These are phyloP conservation scores for Heliconius cydno DNA, from an alignment of 2,888 invertebrate genomes.

Conservation along the genomic window DNA sequence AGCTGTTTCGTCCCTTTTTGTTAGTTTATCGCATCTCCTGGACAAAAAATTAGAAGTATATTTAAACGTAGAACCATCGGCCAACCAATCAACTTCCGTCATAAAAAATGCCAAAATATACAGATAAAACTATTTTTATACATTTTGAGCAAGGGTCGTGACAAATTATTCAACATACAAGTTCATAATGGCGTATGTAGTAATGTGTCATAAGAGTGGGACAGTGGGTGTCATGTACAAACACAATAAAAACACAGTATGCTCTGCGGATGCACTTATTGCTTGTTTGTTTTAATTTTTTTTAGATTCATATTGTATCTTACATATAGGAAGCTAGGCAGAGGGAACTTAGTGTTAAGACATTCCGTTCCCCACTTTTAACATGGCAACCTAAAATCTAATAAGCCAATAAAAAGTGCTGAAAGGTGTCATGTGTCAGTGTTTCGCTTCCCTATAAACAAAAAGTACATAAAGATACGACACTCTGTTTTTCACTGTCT, in stretches of 20 bases:
- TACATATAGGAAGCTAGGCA: neutral
- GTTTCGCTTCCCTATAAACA: neutral
- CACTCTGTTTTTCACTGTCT: neutral
- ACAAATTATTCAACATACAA: constrained; percentile 21
- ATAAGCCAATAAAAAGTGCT: too few species aligned
- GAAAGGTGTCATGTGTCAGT: too few species aligned
- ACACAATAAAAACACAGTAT: neutral
- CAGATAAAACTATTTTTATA: neutral
- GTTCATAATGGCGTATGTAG: neutral
- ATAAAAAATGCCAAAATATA: too few species aligned
- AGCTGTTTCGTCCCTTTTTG: neutral
- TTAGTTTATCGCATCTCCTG: too few species aligned
- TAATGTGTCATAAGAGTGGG: neutral
- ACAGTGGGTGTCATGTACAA: neutral
- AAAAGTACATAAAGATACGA: neutral
- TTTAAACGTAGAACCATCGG: neutral
- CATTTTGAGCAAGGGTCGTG: constrained; percentile 5
- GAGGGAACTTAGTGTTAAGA: neutral
- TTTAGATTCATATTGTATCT: too few species aligned
- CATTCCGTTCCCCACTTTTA: neutral
- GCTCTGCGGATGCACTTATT: neutral
- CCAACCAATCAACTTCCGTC: neutral
- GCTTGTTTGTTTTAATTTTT: neutral
- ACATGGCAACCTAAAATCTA: too few species aligned
- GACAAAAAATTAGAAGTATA: neutral